Evolutionary conservation across 2,113 vertebrate genomes (phyloP).

Genomic region (Cavia aperea): DNA sequence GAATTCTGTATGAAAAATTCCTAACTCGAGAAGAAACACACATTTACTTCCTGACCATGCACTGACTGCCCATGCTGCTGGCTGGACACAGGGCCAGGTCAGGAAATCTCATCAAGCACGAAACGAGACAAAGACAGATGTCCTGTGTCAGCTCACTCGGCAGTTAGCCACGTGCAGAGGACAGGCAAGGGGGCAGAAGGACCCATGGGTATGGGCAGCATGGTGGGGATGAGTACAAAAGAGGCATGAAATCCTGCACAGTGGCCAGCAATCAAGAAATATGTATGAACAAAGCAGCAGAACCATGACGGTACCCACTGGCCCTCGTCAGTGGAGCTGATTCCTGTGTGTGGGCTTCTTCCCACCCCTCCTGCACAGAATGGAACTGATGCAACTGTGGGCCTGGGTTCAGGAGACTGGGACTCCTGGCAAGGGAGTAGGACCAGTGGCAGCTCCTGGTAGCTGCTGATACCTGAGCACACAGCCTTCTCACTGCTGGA

Average conservation of each 20-base stretch:
- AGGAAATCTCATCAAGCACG: not conserved
- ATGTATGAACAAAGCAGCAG: not conserved
- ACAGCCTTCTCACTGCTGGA: not conserved
- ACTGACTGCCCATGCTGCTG: not conserved
- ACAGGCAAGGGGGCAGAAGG: not conserved
- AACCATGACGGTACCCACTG: not conserved
- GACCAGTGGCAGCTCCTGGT: not conserved
- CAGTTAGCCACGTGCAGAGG: not conserved
- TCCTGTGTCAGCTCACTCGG: not conserved
- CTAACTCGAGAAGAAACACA: not conserved
- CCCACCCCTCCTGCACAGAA: not conserved
- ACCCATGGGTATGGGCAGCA: not conserved
- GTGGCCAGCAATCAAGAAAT: not conserved
- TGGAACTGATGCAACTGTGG: not conserved
- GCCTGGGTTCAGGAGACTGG: constrained; percentile 4
- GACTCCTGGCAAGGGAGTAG: not conserved
- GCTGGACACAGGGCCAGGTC: not conserved
- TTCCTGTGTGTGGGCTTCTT: not conserved
- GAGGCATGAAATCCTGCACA: not conserved
- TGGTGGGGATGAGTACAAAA: not conserved
- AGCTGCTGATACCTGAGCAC: constrained; percentile 14
- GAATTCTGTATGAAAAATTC: not conserved
- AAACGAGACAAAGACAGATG: constrained; percentile 14
- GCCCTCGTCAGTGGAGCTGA: constrained; percentile 15
- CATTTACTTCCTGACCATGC: not conserved